Conservation (phyloP, 1,140 invertebrate genomes). For the Pteromalus puparum region DNA sequence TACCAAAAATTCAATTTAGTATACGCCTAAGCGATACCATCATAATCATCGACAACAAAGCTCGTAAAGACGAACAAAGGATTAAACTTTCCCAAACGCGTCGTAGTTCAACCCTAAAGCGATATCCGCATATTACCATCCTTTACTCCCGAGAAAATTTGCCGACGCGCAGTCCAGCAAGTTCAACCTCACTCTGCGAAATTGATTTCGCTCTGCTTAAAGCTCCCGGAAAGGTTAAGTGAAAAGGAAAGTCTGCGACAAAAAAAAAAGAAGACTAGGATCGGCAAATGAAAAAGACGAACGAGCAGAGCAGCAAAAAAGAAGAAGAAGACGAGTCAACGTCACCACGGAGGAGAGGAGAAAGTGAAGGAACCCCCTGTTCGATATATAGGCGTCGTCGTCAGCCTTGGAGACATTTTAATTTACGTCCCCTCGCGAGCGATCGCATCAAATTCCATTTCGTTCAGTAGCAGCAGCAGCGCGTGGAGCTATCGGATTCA, state of each 20-base stretch:
- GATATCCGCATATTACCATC: not conserved
- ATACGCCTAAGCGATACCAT: not conserved
- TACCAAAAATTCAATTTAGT: not conserved
- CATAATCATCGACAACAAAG: not conserved
- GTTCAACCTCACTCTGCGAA: not conserved
- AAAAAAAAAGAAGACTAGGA: not conserved
- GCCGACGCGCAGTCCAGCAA: not conserved
- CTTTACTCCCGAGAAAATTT: not conserved
- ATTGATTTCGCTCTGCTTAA: not conserved
- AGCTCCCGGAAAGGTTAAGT: not conserved
- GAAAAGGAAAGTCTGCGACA: slow-evolving; percentile 4
- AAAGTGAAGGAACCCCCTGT: slow-evolving; percentile 13
- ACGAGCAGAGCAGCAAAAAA: not conserved
- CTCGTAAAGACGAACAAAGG: not conserved
- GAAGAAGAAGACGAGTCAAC: not conserved
- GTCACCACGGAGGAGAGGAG: not conserved
- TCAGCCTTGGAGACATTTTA: slow-evolving; percentile 61
- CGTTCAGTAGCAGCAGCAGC: not conserved
- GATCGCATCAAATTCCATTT: slow-evolving; percentile 57
- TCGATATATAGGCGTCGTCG: slow-evolving; percentile 39
- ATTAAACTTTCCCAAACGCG: not conserved
- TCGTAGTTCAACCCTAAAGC: no score
- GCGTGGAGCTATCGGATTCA: slow-evolving; percentile 45
- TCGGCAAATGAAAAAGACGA: slow-evolving; percentile 9
- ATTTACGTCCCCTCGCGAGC: slow-evolving; percentile 60